Evolutionary conservation across 1,140 invertebrate genomes (phyloP).

Genomic region (Penaeus japonicus): DNA sequence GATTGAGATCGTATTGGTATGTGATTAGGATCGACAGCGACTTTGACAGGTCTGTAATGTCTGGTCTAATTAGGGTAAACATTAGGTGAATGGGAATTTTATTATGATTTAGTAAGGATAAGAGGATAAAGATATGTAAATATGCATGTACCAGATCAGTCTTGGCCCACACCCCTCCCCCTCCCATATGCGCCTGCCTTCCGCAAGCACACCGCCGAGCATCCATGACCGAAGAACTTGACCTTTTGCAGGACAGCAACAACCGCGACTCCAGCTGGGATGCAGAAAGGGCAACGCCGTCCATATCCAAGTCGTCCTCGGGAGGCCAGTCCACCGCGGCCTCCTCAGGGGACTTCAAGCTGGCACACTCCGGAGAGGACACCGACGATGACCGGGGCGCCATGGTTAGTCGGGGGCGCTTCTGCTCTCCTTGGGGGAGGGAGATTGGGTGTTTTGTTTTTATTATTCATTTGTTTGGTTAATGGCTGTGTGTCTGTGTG

Average conservation of each 20-base stretch:
- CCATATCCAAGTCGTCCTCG: conserved; percentile 37
- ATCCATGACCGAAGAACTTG: too few species aligned
- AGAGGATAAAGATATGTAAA: background rate
- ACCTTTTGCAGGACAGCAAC: conserved; percentile 19
- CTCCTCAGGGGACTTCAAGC: background rate
- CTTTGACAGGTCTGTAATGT: too few species aligned
- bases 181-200: too few species aligned
- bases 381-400: conserved; percentile 30
- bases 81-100: too few species aligned
- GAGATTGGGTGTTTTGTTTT: background rate
- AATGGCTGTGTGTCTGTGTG: too few species aligned
- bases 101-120: too few species aligned
- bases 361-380: conserved; percentile 22
- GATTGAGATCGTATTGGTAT: too few species aligned
- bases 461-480: background rate
- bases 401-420: conserved; percentile 21
- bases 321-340: conserved; percentile 24
- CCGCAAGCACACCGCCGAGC: too few species aligned
- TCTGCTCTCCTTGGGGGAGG: background rate
- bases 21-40: too few species aligned
- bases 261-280: conserved; percentile 40
- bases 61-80: too few species aligned
- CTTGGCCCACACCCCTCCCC: too few species aligned
- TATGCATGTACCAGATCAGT: background rate
- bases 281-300: conserved; percentile 34